Evolutionary conservation across 2,888 invertebrate species (phyloP).

Genomic region (Agrilus biguttatus): DNA sequence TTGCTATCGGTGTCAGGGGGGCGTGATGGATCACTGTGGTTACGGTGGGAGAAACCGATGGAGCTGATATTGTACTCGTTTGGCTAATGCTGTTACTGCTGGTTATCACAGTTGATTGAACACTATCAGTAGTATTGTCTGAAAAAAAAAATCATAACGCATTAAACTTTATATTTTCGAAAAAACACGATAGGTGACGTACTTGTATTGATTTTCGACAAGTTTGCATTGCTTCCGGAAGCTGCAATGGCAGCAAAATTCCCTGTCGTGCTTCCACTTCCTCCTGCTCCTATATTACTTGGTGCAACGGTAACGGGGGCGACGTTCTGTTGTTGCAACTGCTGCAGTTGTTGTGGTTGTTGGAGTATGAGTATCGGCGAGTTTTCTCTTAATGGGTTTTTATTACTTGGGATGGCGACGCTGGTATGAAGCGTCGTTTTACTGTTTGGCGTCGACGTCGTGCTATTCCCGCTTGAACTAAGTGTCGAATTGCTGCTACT

Average conservation of each 20-base stretch:
- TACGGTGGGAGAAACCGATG: constrained; percentile 3
- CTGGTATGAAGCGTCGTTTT: constrained; percentile 25
- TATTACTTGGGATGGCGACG: constrained; percentile 29
- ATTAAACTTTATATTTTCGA: neutral
- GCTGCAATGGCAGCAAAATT: constrained; percentile 55
- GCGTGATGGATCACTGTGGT: constrained; percentile 6
- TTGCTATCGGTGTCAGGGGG: constrained; percentile 8
- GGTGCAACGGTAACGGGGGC: constrained; percentile 23
- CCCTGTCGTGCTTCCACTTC: constrained; percentile 16
- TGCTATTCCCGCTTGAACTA: constrained; percentile 30
- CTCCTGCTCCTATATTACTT: constrained; percentile 20
- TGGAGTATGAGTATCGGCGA: constrained; percentile 35
- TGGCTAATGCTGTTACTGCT: constrained; percentile 21
- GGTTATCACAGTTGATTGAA: constrained; percentile 27
- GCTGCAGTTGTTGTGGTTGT: constrained; percentile 17
- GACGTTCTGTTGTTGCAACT: constrained; percentile 10
- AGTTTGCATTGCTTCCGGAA: constrained; percentile 12
- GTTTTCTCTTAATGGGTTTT: constrained; percentile 25
- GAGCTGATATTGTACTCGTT: constrained; percentile 15
- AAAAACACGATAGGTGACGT: constrained; percentile 9
- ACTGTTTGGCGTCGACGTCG: constrained; percentile 26
- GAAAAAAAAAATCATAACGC: constrained; percentile 8
- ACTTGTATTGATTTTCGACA: constrained; percentile 29
- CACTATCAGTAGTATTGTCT: constrained; percentile 22
- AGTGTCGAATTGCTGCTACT: constrained; percentile 36